Conservation (phyloP, 2,888 invertebrate genomes). For the Rhogogaster chlorosoma region DNA sequence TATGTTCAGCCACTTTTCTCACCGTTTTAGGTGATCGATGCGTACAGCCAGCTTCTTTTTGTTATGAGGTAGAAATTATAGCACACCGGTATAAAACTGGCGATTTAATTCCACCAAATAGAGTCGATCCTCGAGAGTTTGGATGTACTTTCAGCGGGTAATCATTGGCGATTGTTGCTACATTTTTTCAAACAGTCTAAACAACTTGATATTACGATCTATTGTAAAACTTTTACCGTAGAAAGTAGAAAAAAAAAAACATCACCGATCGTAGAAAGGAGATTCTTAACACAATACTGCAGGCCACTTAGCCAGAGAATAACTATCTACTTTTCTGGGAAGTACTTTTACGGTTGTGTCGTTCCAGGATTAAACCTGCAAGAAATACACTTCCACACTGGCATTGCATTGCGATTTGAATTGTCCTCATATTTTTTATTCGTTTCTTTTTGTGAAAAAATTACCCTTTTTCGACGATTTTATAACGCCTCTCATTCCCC, state of each 20-base stretch:
- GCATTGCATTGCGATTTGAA: not conserved
- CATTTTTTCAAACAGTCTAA: not conserved
- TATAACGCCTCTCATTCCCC: not conserved
- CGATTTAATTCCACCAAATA: not conserved
- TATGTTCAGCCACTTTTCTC: not conserved
- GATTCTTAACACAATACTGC: not conserved
- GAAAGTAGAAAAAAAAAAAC: constrained; percentile 23
- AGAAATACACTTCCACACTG: not conserved
- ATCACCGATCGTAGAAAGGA: not conserved
- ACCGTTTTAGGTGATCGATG: constrained; percentile 14
- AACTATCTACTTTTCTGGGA: not conserved
- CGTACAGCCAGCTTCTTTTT: not conserved
- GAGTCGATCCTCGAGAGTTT: not conserved
- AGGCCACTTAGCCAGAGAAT: not conserved
- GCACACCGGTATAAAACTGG: not conserved
- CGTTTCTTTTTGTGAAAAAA: not conserved
- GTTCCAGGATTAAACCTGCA: not conserved
- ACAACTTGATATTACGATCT: constrained; percentile 30
- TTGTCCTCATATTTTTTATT: not conserved
- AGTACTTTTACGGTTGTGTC: not conserved
- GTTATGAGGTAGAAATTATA: constrained; percentile 6
- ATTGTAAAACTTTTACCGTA: constrained; percentile 22
- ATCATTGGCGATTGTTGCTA: constrained; percentile 6
- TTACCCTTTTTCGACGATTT: not conserved
- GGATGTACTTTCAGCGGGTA: constrained; percentile 11